phyloP scores from a whole-genome alignment of 2,888 invertebrate genomes.

The Mallateleia sp. region DNA sequence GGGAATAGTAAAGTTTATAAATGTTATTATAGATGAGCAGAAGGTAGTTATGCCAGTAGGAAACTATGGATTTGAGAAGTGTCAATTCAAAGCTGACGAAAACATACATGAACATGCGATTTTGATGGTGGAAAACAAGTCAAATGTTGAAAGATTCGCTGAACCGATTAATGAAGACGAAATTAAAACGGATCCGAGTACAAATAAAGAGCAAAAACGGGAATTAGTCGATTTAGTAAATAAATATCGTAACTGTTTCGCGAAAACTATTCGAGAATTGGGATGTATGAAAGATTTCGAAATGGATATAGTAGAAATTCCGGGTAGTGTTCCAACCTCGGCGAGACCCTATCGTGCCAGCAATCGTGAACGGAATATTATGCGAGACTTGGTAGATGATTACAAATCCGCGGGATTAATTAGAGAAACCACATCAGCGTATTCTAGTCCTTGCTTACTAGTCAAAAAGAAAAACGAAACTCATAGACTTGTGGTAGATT shows the following conservation, averaged over 20 bases:
- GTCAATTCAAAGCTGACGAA: too few species aligned
- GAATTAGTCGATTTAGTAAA: conserved; percentile 28
- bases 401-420: conserved; percentile 38
- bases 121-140: too few species aligned
- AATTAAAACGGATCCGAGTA: too few species aligned
- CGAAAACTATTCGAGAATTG: conserved; percentile 24
- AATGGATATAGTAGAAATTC: conserved; percentile 61
- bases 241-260: conserved; percentile 40
- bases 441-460: not conserved
- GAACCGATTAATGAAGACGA: too few species aligned
- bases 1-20: too few species aligned
- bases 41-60: too few species aligned
- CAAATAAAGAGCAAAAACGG: conserved; percentile 6
- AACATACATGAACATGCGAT: too few species aligned
- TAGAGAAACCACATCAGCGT: conserved; percentile 36
- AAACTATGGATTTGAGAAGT: too few species aligned
- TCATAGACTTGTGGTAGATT: conserved; percentile 47
- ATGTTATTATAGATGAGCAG: too few species aligned
- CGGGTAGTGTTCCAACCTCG: too few species aligned
- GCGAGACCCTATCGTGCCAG: not conserved
- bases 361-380: not conserved
- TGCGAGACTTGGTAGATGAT: conserved; percentile 14
- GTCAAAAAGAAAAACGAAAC: conserved; percentile 40
- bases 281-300: conserved; percentile 37
- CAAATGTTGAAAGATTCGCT: too few species aligned